Percentiles rank a stretch among this genome's conserved stretches.
Evolutionary conservation across 2,888 invertebrate genomes (phyloP).

Genomic region (Euzophera pinguis): DNA sequence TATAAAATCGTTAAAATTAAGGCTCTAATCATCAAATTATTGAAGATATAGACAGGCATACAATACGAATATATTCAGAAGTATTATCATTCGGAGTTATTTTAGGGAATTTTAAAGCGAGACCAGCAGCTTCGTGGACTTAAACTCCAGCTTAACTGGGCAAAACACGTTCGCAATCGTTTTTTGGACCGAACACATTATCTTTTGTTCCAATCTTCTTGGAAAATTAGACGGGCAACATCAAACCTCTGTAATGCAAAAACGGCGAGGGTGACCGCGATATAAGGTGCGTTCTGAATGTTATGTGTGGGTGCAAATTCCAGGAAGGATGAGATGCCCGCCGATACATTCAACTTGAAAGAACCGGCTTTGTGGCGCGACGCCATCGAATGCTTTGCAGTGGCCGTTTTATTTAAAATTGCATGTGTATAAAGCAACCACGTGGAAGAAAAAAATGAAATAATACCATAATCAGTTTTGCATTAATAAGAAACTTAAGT

Average conservation of each 20-base stretch:
- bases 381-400: slow-evolving; percentile 24
- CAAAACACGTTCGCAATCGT: background rate
- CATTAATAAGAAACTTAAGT: no score
- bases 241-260: slow-evolving; percentile 36
- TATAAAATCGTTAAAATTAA: no score
- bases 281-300: slow-evolving; percentile 37
- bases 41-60: no score
- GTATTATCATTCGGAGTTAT: no score
- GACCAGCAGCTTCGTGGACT: no score
- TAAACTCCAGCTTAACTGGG: no score
- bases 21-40: no score
- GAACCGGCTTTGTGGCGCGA: slow-evolving; percentile 36
- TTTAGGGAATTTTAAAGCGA: no score
- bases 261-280: slow-evolving; percentile 33
- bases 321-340: slow-evolving; percentile 65
- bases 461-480: no score
- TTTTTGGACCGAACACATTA: slow-evolving; percentile 2
- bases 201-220: slow-evolving; percentile 28
- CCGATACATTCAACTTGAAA: slow-evolving; percentile 56
- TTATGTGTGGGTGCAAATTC: slow-evolving; percentile 68
- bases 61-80: no score
- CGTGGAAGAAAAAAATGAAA: background rate
- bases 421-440: slow-evolving; percentile 19
- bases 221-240: slow-evolving; percentile 34
- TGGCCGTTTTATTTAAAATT: slow-evolving; percentile 54